These are phyloP conservation scores for Chrysomela aeneicollis DNA, from an alignment of 2,888 invertebrate genomes.

Conservation along the genomic window DNA sequence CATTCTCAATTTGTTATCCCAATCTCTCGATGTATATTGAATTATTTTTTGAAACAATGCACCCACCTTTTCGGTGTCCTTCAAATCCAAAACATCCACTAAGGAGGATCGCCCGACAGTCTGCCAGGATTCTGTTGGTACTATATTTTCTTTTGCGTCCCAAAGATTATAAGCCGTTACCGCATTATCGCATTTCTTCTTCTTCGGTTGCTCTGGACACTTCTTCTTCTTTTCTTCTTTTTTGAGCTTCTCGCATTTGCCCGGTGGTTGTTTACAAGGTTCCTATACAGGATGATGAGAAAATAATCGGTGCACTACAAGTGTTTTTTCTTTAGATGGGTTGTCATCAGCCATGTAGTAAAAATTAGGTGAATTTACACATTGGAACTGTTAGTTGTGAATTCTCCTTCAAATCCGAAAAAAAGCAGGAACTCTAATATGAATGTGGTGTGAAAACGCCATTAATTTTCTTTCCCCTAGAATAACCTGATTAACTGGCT, in stretches of 20 bases:
- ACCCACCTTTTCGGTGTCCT: slow-evolving; percentile 2
- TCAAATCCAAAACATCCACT: background rate
- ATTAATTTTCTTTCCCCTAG: too few species aligned
- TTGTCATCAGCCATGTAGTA: too few species aligned
- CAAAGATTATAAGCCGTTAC: slow-evolving; percentile 17
- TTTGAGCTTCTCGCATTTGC: slow-evolving; percentile 23
- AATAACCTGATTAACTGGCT: too few species aligned
- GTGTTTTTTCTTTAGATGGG: background rate
- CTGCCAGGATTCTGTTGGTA: slow-evolving; percentile 15
- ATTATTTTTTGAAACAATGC: too few species aligned
- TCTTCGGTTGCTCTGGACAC: slow-evolving; percentile 18
- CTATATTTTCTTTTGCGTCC: slow-evolving; percentile 23
- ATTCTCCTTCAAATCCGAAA: too few species aligned
- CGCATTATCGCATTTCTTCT: slow-evolving; percentile 23
- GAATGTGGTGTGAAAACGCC: too few species aligned
- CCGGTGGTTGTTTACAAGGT: slow-evolving; percentile 28
- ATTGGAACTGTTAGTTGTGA: too few species aligned
- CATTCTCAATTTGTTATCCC: too few species aligned
- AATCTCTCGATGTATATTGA: too few species aligned
- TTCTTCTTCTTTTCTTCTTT: slow-evolving; percentile 20
- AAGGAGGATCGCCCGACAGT: background rate
- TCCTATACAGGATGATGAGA: slow-evolving; percentile 2
- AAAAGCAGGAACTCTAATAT: too few species aligned
- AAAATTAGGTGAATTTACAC: too few species aligned
- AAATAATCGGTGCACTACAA: background rate